Evolutionary conservation across 2,888 invertebrate species (phyloP).

Genomic region (Chesias legatella): DNA sequence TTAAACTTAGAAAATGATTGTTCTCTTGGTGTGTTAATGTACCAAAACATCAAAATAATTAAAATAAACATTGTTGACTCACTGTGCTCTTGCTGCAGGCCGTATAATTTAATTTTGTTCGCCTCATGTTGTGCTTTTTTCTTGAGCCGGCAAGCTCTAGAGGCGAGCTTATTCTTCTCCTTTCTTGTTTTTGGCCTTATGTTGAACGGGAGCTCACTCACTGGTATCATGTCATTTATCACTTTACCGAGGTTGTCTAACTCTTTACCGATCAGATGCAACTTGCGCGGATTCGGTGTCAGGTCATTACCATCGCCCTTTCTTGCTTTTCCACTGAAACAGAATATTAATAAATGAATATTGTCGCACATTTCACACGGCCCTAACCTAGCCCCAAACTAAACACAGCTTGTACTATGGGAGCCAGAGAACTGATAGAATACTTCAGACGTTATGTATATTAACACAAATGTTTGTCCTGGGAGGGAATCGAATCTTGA

Average conservation of each 20-base stretch:
- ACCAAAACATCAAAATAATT: too few species aligned
- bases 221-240: slow-evolving; percentile 97
- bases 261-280: slow-evolving; percentile 94
- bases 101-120: slow-evolving; percentile 96
- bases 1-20: too few species aligned
- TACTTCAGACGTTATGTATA: too few species aligned
- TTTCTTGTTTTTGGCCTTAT: slow-evolving; percentile 95
- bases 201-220: slow-evolving; percentile 94
- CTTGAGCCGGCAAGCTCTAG: slow-evolving; percentile 97
- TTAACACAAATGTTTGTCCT: too few species aligned
- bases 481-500: too few species aligned
- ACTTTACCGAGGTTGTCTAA: slow-evolving; percentile 93
- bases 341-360: not conserved
- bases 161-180: slow-evolving; percentile 98
- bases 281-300: slow-evolving; percentile 95
- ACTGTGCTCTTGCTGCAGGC: slow-evolving; percentile 97
- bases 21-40: too few species aligned
- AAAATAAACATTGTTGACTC: too few species aligned
- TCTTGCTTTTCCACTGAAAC: slow-evolving; percentile 90
- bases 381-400: too few species aligned
- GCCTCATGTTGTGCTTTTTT: slow-evolving; percentile 99
- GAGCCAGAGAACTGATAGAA: too few species aligned
- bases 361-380: too few species aligned
- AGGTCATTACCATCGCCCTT: slow-evolving; percentile 99
- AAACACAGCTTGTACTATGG: too few species aligned